A percentile compares a stretch with the other conserved stretches of the same genome.
phyloP scores from a whole-genome alignment of 2,113 vertebrate genomes.

The Thalassoma bifasciatum region DNA sequence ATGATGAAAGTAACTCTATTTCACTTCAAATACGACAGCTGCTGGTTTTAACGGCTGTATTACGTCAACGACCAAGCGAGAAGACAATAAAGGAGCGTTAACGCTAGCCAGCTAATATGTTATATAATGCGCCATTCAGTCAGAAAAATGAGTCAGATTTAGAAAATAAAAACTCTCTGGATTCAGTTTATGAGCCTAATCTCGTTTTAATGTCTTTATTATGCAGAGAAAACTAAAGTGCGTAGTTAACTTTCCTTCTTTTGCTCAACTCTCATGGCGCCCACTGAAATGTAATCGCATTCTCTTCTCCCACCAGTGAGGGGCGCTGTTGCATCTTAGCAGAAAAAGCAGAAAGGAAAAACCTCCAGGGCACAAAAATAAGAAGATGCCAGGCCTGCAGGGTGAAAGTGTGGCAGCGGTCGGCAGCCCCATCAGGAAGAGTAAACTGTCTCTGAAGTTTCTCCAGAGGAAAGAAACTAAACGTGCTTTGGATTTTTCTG shows the following conservation, averaged over 20 bases:
- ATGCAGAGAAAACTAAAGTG: background rate
- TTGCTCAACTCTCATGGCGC: constrained; percentile 53
- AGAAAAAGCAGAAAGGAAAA: background rate
- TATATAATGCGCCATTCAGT: constrained; percentile 32
- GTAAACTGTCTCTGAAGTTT: constrained; percentile 92
- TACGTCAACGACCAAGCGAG: background rate
- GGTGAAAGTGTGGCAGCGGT: constrained; percentile 83
- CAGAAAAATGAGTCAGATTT: background rate
- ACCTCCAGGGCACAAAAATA: background rate
- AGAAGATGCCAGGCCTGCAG: constrained; percentile 91
- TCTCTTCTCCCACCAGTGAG: constrained; percentile 47
- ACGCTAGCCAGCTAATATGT: constrained; percentile 50
- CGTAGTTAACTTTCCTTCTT: constrained; percentile 39
- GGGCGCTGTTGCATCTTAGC: constrained; percentile 55
- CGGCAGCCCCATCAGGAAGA: constrained; percentile 90
- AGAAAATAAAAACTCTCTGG: background rate
- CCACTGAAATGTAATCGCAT: constrained; percentile 8
- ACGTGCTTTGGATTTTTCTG: constrained; percentile 92
- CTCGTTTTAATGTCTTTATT: background rate
- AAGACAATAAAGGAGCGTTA: constrained; percentile 38
- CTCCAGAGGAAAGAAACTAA: constrained; percentile 97
- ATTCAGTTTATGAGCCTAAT: fast-evolving
- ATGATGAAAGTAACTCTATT: too few relatives aligned
- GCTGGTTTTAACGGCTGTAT: too few relatives aligned
- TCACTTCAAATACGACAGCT: background rate